Evolutionary conservation across 1,140 invertebrate species (phyloP), one percentile per base, ranked within the genome.

Genomic region (Diplogasteroides magnus): DNA sequence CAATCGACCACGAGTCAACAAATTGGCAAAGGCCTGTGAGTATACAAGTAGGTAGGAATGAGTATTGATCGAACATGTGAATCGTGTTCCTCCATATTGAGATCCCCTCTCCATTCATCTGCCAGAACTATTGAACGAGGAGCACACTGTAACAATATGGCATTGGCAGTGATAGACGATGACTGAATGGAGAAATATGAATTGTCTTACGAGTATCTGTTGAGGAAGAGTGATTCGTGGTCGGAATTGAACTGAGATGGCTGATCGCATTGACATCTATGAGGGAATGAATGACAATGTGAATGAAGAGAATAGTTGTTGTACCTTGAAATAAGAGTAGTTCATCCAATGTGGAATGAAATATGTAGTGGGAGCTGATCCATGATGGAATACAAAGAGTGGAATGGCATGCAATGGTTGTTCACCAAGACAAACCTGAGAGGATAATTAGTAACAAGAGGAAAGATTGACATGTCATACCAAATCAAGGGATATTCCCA

Each of bases 371-470:
- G 90, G 80, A n/a, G n/a, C n/a, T n/a, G n/a, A n/a, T n/a, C n/a
- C n/a, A n/a, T n/a, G n/a, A 83, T 87, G 77, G 85, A 87, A 64
- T 84, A 94, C 96, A 48, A 97, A 87, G 61, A 98, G 84, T 0
- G 96, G 96, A 0, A 98, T 96, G 32, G 94, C 95, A 86, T 98
- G 96, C 58, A 98, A 85, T 0, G 96, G 96, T 85, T 98, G 95
- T 84, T 98, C 95, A n/a, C 95, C 96, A 25, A 98, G 91, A 84
- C 96, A 99, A 0, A 99, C 66, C 66, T 68, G 57, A 67, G 26
- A 23, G 28, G 28, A 25, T 26, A 23, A n/a, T 61, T 13, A 23
- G 25, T n/a, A n/a, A n/a, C n/a, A n/a, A n/a, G n/a, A n/a, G n/a
- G n/a, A n/a, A n/a, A n/a, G n/a, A n/a, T n/a, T n/a, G n/a, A n/a